These are phyloP conservation scores for Anolis apletophallus DNA, from an alignment of 2,797 vertebrate genomes.

Conservation along the genomic window DNA sequence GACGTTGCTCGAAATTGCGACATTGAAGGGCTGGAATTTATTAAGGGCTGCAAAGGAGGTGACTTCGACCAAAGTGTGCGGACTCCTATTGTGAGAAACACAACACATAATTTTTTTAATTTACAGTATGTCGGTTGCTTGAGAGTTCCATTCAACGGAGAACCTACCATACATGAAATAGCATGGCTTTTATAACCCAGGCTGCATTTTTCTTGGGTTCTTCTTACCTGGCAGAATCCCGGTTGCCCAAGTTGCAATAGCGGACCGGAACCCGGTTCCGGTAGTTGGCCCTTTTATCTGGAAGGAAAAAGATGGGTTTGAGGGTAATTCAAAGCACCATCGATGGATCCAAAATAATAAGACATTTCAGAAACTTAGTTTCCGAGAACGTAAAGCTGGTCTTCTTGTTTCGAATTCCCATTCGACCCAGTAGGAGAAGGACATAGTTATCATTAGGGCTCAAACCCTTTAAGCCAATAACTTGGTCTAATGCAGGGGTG, in stretches of 20 bases:
- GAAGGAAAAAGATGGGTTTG: neutral
- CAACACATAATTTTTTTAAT: neutral
- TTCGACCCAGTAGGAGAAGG: too few relatives aligned
- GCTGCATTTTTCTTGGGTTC: neutral
- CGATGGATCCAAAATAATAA: neutral
- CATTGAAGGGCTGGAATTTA: conserved; percentile 97
- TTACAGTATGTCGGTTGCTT: too few relatives aligned
- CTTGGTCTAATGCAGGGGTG: too few relatives aligned
- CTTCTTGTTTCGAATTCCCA: too few relatives aligned
- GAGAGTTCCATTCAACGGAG: too few relatives aligned
- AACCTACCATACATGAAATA: neutral
- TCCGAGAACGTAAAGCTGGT: too few relatives aligned
- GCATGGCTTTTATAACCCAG: neutral
- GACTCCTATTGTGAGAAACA: conserved; percentile 80
- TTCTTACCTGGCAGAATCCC: conserved; percentile 88
- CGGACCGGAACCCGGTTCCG: conserved; percentile 85
- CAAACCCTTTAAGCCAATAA: too few relatives aligned
- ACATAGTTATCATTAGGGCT: too few relatives aligned
- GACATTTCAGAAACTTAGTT: too few relatives aligned
- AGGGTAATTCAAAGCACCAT: too few relatives aligned
- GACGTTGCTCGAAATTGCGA: conserved; percentile 94
- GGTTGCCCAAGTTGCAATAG: conserved; percentile 90
- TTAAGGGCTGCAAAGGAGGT: conserved; percentile 93
- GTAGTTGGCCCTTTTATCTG: conserved; percentile 79
- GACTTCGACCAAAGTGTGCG: conserved; percentile 93